Base-by-base conservation (phyloP, 2,797 vertebrate genomes). In the Pelobates cultripes region DNA sequence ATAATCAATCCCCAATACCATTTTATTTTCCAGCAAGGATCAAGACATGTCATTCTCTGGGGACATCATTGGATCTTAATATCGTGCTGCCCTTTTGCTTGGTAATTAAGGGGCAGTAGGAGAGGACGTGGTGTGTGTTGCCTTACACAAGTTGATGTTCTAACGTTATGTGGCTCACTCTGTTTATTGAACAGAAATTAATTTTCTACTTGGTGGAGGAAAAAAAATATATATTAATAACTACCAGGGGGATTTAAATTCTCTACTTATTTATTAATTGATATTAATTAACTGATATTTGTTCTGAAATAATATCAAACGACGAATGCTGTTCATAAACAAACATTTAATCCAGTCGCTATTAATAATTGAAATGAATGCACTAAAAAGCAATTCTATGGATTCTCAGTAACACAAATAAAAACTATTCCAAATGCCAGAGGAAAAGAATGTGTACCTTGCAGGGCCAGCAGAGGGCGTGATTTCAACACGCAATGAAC, bases 1-100 rank as follows among this genome's bases (percentile, higher is more conserved):
- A 63, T 60, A 79, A 83, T 83, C 82, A 83, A 83, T 83, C 41
- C 61, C 66, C 70, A 72, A 74, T 83, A 78, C 81, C 81, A 71
- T 83, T 79, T 83, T 55, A 47, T 75, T 69, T 47, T 47, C 76
- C 70, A 60, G 41, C 66, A 53, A 43, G 64, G 66, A 83, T 83
- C 82, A 83, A 72, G 75, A 64, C 70, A 10, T 79, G 72, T 71
- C 55, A 64, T 53, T 63, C 82, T 66, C 82, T 42, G 14, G 82
- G 77, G 82, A 83, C 63, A 5, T 40, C 70, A 70, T 75, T 63
- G 71, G 47, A 83, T 79, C 82, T 70, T 83, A 79, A 83, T 83
- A 83, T 79, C 75, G 53, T 45, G 43, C 77, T 79, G 64, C 64
- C 82, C 82, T 79, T 83, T 83, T 61, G 28, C 78, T 74, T 43